Evolutionary conservation across 2,113 vertebrate genomes (phyloP).

Genomic region (Carollia perspicillata): DNA sequence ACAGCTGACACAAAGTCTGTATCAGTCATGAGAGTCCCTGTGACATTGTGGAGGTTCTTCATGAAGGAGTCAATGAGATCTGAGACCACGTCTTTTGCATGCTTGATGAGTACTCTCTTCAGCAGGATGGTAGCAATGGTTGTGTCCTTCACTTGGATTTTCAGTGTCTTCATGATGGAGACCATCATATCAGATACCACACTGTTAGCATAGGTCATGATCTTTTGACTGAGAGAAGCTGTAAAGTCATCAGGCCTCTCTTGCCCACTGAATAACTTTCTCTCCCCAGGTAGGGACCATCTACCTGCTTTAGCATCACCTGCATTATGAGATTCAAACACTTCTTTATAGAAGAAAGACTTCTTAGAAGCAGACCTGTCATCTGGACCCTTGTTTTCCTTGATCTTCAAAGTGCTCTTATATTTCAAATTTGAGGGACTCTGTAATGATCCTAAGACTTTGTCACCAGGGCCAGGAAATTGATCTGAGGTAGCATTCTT

Average conservation of each 20-base stretch:
- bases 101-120: constrained; percentile 67
- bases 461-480: constrained; percentile 40
- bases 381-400: constrained; percentile 45
- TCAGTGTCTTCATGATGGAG: constrained; percentile 71
- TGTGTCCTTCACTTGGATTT: constrained; percentile 66
- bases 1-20: constrained; percentile 71
- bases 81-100: constrained; percentile 67
- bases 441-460: neutral
- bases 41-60: constrained; percentile 61
- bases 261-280: constrained; percentile 30
- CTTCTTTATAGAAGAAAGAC: constrained; percentile 73
- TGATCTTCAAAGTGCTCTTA: constrained; percentile 57
- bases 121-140: constrained; percentile 60
- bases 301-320: constrained; percentile 48
- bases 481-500: neutral
- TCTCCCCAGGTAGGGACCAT: neutral
- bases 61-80: constrained; percentile 68
- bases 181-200: constrained; percentile 73
- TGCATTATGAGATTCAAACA: constrained; percentile 61
- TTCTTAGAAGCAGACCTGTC: constrained; percentile 57
- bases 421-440: constrained; percentile 37
- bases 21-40: constrained; percentile 71
- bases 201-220: constrained; percentile 75
- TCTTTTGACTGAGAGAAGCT: constrained; percentile 64
- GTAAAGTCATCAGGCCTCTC: constrained; percentile 60